phyloP scores from a whole-genome alignment of 2,888 invertebrate species.

The Clitarchus hookeri region DNA sequence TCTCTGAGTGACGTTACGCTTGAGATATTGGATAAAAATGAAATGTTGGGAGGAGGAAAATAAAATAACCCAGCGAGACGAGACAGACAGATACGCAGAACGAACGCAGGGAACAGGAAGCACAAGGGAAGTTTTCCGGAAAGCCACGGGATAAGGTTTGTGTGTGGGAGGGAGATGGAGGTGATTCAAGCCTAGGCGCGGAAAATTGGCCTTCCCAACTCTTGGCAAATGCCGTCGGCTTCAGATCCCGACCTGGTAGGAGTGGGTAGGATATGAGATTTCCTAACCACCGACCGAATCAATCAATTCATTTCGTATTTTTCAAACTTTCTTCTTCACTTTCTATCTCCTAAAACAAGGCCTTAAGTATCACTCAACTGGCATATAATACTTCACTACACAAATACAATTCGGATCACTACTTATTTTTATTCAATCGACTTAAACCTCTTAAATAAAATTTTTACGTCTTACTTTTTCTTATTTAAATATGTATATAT shows the following conservation, averaged over 20 bases:
- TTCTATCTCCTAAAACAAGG: no score
- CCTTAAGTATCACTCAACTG: no score
- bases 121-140: neutral
- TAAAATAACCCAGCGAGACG: neutral
- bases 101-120: neutral
- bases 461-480: no score
- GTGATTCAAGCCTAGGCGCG: neutral
- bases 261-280: neutral
- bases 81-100: neutral
- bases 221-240: neutral
- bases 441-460: no score
- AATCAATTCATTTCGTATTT: neutral
- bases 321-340: no score
- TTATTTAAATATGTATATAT: no score
- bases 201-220: neutral
- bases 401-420: no score
- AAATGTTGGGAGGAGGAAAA: neutral
- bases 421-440: no score
- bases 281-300: neutral
- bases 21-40: constrained; percentile 6
- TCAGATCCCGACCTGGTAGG: neutral
- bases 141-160: neutral
- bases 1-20: neutral
- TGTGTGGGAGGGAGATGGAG: neutral
- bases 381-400: no score